Base-by-base conservation (phyloP, 2,888 invertebrate species). In the Megaustenia siamemsis region DNA sequence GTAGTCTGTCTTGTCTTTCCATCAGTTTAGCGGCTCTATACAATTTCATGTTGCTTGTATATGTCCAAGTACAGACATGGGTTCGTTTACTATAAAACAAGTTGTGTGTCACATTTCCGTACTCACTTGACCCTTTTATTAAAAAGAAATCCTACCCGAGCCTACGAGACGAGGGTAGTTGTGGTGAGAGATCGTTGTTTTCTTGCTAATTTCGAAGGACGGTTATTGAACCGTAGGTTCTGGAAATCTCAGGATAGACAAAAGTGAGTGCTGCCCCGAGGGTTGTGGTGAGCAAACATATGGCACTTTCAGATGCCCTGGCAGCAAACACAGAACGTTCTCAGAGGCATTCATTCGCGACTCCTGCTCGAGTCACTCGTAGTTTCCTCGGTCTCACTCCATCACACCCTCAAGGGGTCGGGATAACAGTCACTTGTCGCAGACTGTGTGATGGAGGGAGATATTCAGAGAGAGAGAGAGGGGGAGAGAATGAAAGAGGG, bases 391-490 rank as follows among this genome's bases (percentile, higher is more conserved):
- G 15, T 4, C 63, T 63, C 63, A 60, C 60, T 60, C 60, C n/a
- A n/a, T 4, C 28, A 8, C 60, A 12, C 63, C 63, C n/a, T 28
- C 38, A 21, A 40, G 69, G 24, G 6, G n/a, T 5, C 5, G 18
- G 0, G 69, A 24, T 40, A 69, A 24, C n/a, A 38, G 69, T 40
- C 38, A 69, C 24, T 40, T 40, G 21, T 40, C 21, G 40, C 18
- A 8, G 40, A n/a, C n/a, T n/a, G n/a, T n/a, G n/a, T n/a, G n/a
- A n/a, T n/a, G 35, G 71, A 18, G 75, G 43, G 24, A 28, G 40
- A n/a, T n/a, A n/a, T n/a, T n/a, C n/a, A n/a, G 79, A 66, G 43
- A 18, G 66, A n/a, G 79, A 79, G 63, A 12, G 43, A 60, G 38
- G n/a, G n/a, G 18, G 60, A 35, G 60, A 60, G 49, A n/a, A 21